Base-by-base conservation (phyloP, 2,113 vertebrate species). In the Leucoraja erinaceus region DNA sequence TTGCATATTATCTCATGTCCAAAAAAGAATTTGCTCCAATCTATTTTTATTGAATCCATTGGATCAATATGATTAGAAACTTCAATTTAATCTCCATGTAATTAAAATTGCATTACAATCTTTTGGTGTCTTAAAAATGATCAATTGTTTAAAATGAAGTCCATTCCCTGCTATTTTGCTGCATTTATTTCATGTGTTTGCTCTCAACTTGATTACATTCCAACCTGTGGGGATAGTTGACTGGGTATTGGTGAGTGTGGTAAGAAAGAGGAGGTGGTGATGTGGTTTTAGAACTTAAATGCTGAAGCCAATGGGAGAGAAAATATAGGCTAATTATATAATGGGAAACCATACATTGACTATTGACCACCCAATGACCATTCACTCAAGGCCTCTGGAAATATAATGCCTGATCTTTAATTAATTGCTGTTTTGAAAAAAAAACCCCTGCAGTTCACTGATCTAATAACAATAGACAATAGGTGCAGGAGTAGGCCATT, bases 91-190 rank as follows among this genome's bases (percentile, higher is more conserved):
- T 61, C 11, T 86, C 8, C 18, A 10, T n/a, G 28, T n/a, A 61
- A 61, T 12, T 84, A 28, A 84, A 28, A 84, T 59, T 84, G 9
- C 25, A 84, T n/a, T 11, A 86, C 63, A 88, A 88, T 1, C 83
- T 63, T 28, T 88, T 63, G 7, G 28, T 31, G n/a, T 63, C 59
- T 88, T 18, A 18, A 14, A 83, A 25, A 7, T 33, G 54, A 22
- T 38, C 54, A 83, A 1, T 31, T n/a, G 59, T 88, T 88, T 88
- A 88, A 63, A 88, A 88, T 31, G 83, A 33, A 63, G n/a, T 88
- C 83, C 28, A 88, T 88, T 88, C 31, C 28, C 56, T 6, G 10
- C 31, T 31, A n/a, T n/a, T 77, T 77, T 2, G 75, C 75, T 77
- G 75, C 31, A 77, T 31, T 61, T 28, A 31, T 86, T 88, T 63